Percentiles rank a stretch among this genome's conserved stretches.
phyloP scores from a whole-genome alignment of 2,888 invertebrate species.

The Zygogramma bicolorata region DNA sequence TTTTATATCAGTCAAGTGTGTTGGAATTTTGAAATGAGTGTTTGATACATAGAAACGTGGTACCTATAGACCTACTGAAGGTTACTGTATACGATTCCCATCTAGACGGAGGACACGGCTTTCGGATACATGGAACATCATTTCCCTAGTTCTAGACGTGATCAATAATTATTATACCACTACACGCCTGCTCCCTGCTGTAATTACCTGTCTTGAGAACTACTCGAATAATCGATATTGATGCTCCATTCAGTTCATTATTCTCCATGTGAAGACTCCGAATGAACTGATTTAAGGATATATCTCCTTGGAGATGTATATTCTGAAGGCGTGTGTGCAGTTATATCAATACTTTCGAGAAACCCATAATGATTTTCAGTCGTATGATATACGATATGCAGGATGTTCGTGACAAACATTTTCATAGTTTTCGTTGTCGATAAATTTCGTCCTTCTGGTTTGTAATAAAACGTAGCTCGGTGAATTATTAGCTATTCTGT shows the following conservation, averaged over 20 bases:
- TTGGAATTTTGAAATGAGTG: too few relatives aligned
- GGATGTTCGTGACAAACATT: conserved; percentile 43
- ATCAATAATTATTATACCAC: neutral
- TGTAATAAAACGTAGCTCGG: neutral
- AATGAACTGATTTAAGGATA: neutral
- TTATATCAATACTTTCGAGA: neutral
- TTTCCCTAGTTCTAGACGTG: neutral
- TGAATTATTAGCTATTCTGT: conserved; percentile 37
- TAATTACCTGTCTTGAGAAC: neutral
- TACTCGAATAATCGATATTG: neutral
- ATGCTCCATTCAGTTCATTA: neutral
- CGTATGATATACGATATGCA: conserved; percentile 33
- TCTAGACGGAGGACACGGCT: too few relatives aligned
- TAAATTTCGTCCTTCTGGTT: conserved; percentile 14
- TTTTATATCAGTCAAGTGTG: too few relatives aligned
- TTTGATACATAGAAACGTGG: too few relatives aligned
- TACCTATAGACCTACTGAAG: too few relatives aligned
- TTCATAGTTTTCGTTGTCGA: conserved; percentile 38
- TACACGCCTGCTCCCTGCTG: neutral
- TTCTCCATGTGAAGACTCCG: neutral
- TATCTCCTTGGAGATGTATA: too few relatives aligned
- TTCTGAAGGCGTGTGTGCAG: neutral
- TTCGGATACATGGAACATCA: neutral
- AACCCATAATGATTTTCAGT: conserved; percentile 26
- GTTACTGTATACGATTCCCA: too few relatives aligned